Evolutionary conservation across 2,113 vertebrate species (phyloP).

Genomic region (Zootoca vivipara): DNA sequence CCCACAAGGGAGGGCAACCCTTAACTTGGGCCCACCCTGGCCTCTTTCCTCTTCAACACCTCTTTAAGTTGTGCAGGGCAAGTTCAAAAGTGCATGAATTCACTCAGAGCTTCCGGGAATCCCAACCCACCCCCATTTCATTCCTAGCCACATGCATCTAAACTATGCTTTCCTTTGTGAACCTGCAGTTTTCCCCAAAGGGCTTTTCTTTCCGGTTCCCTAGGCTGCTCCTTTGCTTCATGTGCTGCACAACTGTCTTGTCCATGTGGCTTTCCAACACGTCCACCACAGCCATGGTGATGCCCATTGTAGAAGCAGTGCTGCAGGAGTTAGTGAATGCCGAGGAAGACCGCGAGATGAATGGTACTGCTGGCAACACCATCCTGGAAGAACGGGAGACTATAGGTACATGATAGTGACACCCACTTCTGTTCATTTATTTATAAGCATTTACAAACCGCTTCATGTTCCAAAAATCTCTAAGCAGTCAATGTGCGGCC

Average conservation of each 20-base stretch:
- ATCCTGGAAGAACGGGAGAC: slow-evolving; percentile 67
- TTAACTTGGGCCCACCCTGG: too few species aligned
- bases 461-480: too few species aligned
- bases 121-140: neutral
- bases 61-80: neutral
- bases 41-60: neutral
- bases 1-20: too few species aligned
- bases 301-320: slow-evolving; percentile 97
- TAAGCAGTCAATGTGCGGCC: too few species aligned
- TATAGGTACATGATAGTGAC: slow-evolving; percentile 65
- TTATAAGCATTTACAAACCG: too few species aligned
- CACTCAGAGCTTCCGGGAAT: neutral
- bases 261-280: slow-evolving; percentile 99
- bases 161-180: neutral
- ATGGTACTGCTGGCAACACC: slow-evolving; percentile 61
- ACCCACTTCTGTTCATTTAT: too few species aligned
- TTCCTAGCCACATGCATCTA: neutral
- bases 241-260: slow-evolving; percentile 93
- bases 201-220: neutral
- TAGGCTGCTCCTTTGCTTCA: slow-evolving; percentile 97
- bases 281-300: slow-evolving; percentile 98
- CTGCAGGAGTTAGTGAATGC: slow-evolving; percentile 92
- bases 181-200: neutral
- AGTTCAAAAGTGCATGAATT: neutral
- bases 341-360: slow-evolving; percentile 79